Percentiles rank a stretch among this genome's conserved stretches.
phyloP scores from a whole-genome alignment of 2,113 vertebrate genomes.

The Collichthys lucidus region DNA sequence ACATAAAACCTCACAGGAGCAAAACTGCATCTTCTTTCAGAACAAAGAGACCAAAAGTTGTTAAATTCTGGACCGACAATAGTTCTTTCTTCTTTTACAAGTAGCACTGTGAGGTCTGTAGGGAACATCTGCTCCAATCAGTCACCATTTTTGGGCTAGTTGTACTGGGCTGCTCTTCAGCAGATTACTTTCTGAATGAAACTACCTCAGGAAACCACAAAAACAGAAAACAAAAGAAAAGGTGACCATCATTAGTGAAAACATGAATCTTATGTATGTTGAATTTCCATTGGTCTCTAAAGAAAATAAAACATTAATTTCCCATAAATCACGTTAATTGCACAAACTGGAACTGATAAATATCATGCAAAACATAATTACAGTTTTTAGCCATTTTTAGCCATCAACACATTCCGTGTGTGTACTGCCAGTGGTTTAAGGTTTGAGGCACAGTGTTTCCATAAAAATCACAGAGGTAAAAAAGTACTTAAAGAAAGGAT shows the following conservation, averaged over 20 bases:
- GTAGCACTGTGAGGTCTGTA: not conserved
- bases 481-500: constrained; percentile 14
- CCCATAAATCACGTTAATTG: constrained; percentile 25
- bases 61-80: not conserved
- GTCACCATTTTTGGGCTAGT: not conserved
- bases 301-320: constrained; percentile 20
- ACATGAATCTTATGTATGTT: too few relatives aligned
- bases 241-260: constrained; percentile 8
- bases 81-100: not conserved
- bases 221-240: not conserved
- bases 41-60: not conserved
- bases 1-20: not conserved
- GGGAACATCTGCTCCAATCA: not conserved
- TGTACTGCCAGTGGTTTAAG: constrained; percentile 11
- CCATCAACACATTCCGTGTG: not conserved
- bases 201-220: not conserved
- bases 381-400: not conserved
- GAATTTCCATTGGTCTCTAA: not conserved
- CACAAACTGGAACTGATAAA: constrained; percentile 15
- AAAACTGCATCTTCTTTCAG: not conserved
- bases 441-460: constrained; percentile 18
- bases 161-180: not conserved
- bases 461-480: constrained; percentile 11
- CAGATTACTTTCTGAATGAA: not conserved
- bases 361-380: constrained; percentile 33